Percentiles rank a stretch among this genome's conserved stretches.
These are phyloP conservation scores for Saxidomus purpurata DNA, from an alignment of 1,140 invertebrate species.

Conservation along the genomic window DNA sequence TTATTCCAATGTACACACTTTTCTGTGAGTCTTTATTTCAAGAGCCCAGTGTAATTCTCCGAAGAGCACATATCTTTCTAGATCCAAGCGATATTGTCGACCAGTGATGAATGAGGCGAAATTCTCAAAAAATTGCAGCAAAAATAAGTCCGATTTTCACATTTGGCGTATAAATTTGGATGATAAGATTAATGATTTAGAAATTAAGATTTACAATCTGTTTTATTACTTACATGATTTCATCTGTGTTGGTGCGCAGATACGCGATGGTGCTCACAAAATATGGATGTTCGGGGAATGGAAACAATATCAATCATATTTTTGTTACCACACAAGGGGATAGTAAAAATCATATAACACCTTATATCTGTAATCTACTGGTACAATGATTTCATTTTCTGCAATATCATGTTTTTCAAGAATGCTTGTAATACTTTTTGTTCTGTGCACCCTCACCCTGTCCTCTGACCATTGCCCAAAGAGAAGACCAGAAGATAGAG, in stretches of 20 bases:
- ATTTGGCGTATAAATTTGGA: constrained; percentile 39
- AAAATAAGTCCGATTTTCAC: constrained; percentile 39
- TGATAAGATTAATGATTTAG: constrained; percentile 48
- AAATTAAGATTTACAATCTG: constrained; percentile 52
- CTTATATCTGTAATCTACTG: too few relatives aligned
- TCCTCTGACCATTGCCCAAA: too few relatives aligned
- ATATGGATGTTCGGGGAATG: not conserved
- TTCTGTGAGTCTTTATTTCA: too few relatives aligned
- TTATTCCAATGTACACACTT: too few relatives aligned
- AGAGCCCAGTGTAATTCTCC: too few relatives aligned
- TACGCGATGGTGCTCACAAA: not conserved
- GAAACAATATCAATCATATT: constrained; percentile 9
- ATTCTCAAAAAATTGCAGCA: constrained; percentile 1
- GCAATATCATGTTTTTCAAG: too few relatives aligned
- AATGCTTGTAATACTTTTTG: too few relatives aligned
- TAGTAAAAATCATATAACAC: too few relatives aligned
- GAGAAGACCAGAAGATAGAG: too few relatives aligned
- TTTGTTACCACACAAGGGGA: not conserved
- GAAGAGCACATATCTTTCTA: too few relatives aligned
- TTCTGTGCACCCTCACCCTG: too few relatives aligned
- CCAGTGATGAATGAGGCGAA: constrained; percentile 21
- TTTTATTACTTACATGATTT: constrained; percentile 53
- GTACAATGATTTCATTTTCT: too few relatives aligned
- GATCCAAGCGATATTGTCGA: constrained; percentile 44
- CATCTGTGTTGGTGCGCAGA: constrained; percentile 6